Evolutionary conservation across 2,113 vertebrate genomes (phyloP), one percentile per base, ranked within the genome.

Genomic region (Gallinago undulata): DNA sequence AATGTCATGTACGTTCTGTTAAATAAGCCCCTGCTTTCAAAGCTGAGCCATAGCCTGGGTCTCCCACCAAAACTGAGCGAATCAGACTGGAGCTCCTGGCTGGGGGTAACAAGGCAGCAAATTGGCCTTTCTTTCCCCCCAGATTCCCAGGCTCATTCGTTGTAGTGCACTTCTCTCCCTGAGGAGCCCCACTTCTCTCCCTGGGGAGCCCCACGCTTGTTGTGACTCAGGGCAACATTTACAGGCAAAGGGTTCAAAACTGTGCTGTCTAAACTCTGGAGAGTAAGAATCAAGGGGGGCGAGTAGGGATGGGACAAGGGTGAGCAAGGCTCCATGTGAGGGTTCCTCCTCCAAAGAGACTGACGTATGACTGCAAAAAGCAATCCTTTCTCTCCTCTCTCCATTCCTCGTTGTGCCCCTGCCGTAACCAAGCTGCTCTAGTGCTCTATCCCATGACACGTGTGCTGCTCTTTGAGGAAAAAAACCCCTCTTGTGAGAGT

Each of bases 1-100:
- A 66, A 64, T 21, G 18, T 39, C 23, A 3, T 1, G 3, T 37
- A 14, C 2, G 0, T n/a, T 27, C 27, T 48, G 31, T 21, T 89
- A 50, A 70, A 79, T 14, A 47, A 50, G 22, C 2, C 13, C 16
- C 48, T 1, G 1, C 10, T 82, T 67, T 68, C 47, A 23, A 33
- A 79, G 79, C 21, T 10, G 16, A 57, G 37, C 74, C 50, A 13
- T 6, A 51, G 31, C 27, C 48, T 18, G 24, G 22, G 15, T 37
- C 25, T 67, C 30, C 23, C n/a, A 67, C 39, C 0, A 0, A 59
- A 75, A 80, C 57, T 23, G n/a, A 72, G 30, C 1, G 1, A 60
- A 23, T 59, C 43, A 68, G 31, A 27, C 21, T 11, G 3, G 2
- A 48, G 14, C 2, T 80, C 41, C 37, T 68, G 13, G 50, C 7